Base-by-base conservation (phyloP, 1,140 invertebrate species). In the Sarcophaga peregrina region DNA sequence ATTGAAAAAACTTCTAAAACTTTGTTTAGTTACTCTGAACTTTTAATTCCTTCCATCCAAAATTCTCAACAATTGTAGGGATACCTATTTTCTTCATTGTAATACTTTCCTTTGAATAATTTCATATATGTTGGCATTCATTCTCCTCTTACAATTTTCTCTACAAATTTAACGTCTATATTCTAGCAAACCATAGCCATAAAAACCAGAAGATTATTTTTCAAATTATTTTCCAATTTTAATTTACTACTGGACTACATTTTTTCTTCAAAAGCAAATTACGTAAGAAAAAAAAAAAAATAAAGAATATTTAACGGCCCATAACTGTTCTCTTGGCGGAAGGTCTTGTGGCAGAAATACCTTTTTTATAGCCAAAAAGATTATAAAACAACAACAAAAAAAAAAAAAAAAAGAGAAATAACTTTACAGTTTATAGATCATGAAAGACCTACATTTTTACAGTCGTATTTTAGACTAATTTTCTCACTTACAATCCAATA, bases 361-460 rank as follows among this genome's bases (percentile, higher is more conserved):
- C 62, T 68, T 68, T 52, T 37, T 37, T 37, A 37, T 37, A 37
- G 25, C 25, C 25, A 37, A 37, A 37, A 37, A 37, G 25, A 37
- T 37, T 37, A 37, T 37, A 37, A 37, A 37, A 52, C 50, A 52
- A 52, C 50, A 52, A 52, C 1, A 37, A 37, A 37, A 37, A 37
- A 37, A 37, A 37, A 37, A 37, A 37, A 37, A 37, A 37, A 58
- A 58, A 15, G 13, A 58, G 15, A n/a, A 58, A 58, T n/a, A 58
- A 58, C 54, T 13, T 25, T 68, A 25, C 8, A 68, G 62, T 68
- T 25, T 68, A 68, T 68, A 68, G n/a, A 20, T 68, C 62, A 68
- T 68, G 17, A 68, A 68, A 68, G 62, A 68, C 62, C 62, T 68
- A 68, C n/a, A 20, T 68, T 68, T 68, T 68, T 37, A 37, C 25